A percentile compares a stretch with the other conserved stretches of the same genome.
These are phyloP conservation scores for Perca flavescens DNA, from an alignment of 2,113 vertebrate genomes.

Conservation along the genomic window DNA sequence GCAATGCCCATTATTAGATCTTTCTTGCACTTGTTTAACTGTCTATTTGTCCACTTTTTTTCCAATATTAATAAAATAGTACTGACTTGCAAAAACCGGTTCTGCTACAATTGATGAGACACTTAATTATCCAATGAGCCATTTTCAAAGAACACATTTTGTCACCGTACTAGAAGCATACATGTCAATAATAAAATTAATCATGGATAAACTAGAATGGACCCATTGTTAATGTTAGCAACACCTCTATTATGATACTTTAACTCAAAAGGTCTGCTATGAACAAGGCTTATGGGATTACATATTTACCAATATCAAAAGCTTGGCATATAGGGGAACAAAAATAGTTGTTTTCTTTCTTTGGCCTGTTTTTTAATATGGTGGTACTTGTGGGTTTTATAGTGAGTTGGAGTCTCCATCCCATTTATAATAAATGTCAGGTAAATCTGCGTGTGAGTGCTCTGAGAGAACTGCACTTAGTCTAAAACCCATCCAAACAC, in stretches of 20 bases:
- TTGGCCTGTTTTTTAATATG: background rate
- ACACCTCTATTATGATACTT: background rate
- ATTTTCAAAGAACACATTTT: background rate
- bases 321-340: background rate
- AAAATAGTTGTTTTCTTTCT: background rate
- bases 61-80: background rate
- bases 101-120: background rate
- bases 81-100: background rate
- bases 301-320: background rate
- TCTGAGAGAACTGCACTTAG: conserved; percentile 22
- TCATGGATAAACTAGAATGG: background rate
- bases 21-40: background rate
- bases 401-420: background rate
- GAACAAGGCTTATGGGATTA: background rate
- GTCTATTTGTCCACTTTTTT: background rate
- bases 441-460: conserved; percentile 17
- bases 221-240: background rate
- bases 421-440: conserved; percentile 47
- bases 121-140: background rate
- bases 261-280: background rate
- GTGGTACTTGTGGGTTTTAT: background rate
- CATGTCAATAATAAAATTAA: background rate
- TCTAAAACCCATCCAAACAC: conserved; percentile 26
- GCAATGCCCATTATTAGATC: background rate
- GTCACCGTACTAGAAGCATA: background rate